These are phyloP conservation scores for Numenius arquata DNA, from an alignment of 2,113 vertebrate genomes.

Conservation along the genomic window DNA sequence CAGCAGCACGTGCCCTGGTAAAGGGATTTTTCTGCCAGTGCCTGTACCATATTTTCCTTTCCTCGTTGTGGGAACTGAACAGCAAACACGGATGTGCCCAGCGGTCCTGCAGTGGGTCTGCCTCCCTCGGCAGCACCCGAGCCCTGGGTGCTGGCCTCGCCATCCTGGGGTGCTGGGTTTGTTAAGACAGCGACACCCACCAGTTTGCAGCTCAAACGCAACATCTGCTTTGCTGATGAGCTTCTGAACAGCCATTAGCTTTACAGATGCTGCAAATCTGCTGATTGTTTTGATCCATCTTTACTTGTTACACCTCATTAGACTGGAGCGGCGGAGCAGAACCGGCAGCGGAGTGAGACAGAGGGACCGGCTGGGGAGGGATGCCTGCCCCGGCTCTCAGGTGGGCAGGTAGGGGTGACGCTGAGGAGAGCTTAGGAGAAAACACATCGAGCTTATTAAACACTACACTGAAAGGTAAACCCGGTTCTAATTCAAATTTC, in stretches of 20 bases:
- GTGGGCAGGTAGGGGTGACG: neutral
- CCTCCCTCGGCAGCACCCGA: neutral
- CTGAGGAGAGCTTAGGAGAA: neutral
- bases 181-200: neutral
- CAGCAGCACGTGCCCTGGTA: neutral
- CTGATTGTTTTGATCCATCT: neutral
- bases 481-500: neutral
- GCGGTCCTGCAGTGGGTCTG: neutral
- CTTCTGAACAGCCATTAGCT: neutral
- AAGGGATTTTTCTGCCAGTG: neutral
- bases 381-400: neutral
- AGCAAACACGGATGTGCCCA: neutral
- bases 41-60: neutral
- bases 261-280: neutral
- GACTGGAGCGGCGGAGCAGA: neutral
- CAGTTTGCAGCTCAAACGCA: neutral
- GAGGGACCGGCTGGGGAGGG: neutral
- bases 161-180: fast-evolving
- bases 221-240: neutral
- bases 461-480: neutral
- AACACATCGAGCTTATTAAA: neutral
- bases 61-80: fast-evolving
- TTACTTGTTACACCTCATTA: neutral
- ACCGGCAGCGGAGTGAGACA: fast-evolving
- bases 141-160: neutral